Evolutionary conservation across 2,797 vertebrate genomes (phyloP).

Genomic region (Phyllotis vaccarum): DNA sequence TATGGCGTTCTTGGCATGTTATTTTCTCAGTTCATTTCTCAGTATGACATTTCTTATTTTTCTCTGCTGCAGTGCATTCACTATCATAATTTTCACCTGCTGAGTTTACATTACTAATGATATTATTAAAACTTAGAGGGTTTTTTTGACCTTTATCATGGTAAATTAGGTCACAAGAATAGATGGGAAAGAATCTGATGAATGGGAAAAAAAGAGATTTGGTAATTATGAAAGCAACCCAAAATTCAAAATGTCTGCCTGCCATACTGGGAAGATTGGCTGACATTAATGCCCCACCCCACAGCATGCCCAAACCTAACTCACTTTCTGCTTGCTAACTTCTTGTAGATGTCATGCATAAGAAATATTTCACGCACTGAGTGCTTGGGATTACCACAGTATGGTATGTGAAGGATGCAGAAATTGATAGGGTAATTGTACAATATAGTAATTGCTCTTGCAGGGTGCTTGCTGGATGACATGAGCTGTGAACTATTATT

Average conservation of each 20-base stretch:
- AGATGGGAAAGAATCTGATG: constrained; percentile 53
- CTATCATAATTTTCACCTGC: constrained; percentile 87
- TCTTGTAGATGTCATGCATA: neutral
- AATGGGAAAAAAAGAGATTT: constrained; percentile 57
- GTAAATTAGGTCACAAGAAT: constrained; percentile 71
- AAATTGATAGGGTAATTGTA: neutral
- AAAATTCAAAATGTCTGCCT: constrained; percentile 23
- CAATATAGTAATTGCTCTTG: neutral
- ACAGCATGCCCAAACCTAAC: neutral
- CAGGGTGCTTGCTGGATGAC: neutral
- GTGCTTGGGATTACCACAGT: neutral
- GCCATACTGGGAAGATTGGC: neutral
- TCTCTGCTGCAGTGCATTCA: constrained; percentile 82
- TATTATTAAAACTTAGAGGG: constrained; percentile 81
- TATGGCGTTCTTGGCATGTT: constrained; percentile 82
- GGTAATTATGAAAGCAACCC: constrained; percentile 60
- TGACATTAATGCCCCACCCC: neutral
- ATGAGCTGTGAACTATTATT: neutral
- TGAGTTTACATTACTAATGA: constrained; percentile 84
- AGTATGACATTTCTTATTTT: constrained; percentile 86
- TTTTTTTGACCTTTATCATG: constrained; percentile 70
- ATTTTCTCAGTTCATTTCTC: constrained; percentile 87
- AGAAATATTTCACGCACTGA: neutral
- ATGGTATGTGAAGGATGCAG: neutral
- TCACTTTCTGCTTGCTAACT: neutral